These are phyloP conservation scores for Porites cylindrica DNA, from an alignment of 92 coral and sea anemone genomes.

Conservation along the genomic window DNA sequence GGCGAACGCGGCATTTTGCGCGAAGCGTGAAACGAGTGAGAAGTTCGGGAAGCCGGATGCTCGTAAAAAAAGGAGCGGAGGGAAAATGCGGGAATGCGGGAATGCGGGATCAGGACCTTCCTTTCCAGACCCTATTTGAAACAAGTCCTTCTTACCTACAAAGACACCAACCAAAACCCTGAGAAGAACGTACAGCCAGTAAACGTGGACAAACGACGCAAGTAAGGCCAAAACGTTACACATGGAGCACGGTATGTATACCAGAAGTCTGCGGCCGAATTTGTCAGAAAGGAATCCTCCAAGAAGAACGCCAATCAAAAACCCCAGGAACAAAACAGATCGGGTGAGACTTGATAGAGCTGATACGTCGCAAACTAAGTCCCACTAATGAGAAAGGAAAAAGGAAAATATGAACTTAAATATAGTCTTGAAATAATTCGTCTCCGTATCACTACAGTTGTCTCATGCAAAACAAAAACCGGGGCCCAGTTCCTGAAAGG, in stretches of 20 bases:
- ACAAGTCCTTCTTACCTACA: constrained; percentile 6
- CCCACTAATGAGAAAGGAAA: constrained; percentile 48
- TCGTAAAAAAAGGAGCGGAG: too few relatives aligned
- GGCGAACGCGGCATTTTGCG: too few relatives aligned
- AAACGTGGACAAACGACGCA: constrained; percentile 41
- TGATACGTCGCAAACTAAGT: constrained; percentile 70
- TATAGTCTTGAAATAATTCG: too few relatives aligned
- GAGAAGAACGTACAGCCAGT: constrained; percentile 43
- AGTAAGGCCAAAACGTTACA: constrained; percentile 33
- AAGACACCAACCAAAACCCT: constrained; percentile 44
- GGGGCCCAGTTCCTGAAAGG: too few relatives aligned
- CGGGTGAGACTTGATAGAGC: constrained; percentile 64
- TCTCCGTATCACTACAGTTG: too few relatives aligned
- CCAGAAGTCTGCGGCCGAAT: constrained; percentile 62
- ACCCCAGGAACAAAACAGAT: constrained; percentile 68
- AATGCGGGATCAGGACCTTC: too few relatives aligned
- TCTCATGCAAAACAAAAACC: too few relatives aligned
- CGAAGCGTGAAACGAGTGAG: too few relatives aligned
- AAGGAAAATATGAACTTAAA: too few relatives aligned
- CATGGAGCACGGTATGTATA: constrained; percentile 18
- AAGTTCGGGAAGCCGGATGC: too few relatives aligned
- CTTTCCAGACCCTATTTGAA: too few relatives aligned
- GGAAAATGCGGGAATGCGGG: too few relatives aligned
- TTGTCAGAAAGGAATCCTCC: constrained; percentile 74
- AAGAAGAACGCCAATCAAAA: constrained; percentile 49